A percentile compares a stretch with the other conserved stretches of the same genome.
Conservation (phyloP, 2,113 vertebrate species). For the Hemicordylus capensis region DNA sequence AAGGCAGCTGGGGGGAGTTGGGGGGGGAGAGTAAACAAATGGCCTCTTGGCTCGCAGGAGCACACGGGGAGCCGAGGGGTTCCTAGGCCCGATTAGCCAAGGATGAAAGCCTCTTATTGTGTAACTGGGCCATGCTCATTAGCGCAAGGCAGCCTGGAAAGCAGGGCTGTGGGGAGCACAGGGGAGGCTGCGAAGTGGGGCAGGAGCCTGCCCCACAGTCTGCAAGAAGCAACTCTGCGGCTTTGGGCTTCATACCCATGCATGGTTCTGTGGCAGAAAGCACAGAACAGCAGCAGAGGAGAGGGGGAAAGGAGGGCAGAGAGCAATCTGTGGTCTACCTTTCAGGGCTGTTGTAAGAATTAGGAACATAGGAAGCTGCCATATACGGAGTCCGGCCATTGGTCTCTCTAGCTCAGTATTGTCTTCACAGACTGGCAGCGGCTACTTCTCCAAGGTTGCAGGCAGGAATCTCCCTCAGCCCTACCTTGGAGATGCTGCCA, state of each 20-base stretch:
- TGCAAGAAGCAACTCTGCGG: not conserved
- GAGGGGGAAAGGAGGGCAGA: not conserved
- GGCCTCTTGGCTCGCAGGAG: not conserved
- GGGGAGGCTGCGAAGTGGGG: slow-evolving; percentile 41
- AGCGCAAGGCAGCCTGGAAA: slow-evolving; percentile 62
- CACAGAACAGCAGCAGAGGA: not conserved
- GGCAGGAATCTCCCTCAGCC: too few relatives aligned
- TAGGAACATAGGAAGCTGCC: too few relatives aligned
- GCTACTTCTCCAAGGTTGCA: too few relatives aligned
- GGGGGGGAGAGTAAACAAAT: slow-evolving; percentile 37
- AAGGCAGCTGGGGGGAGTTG: slow-evolving; percentile 54
- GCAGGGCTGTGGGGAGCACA: slow-evolving; percentile 11
- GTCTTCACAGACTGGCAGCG: too few relatives aligned
- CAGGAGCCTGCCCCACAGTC: not conserved
- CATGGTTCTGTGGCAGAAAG: not conserved
- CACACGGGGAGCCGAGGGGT: slow-evolving; percentile 9
- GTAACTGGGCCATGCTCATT: slow-evolving; percentile 64
- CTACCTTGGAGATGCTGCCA: too few relatives aligned
- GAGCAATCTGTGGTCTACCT: not conserved
- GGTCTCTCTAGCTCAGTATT: too few relatives aligned
- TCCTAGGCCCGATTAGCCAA: slow-evolving; percentile 52
- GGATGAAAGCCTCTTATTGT: slow-evolving; percentile 77
- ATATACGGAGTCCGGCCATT: too few relatives aligned
- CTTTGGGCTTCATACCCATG: not conserved
- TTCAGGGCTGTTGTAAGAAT: not conserved